Percentiles rank a stretch among this genome's conserved stretches.
These are phyloP conservation scores for Zeus faber DNA, from an alignment of 2,113 vertebrate genomes.

Conservation along the genomic window DNA sequence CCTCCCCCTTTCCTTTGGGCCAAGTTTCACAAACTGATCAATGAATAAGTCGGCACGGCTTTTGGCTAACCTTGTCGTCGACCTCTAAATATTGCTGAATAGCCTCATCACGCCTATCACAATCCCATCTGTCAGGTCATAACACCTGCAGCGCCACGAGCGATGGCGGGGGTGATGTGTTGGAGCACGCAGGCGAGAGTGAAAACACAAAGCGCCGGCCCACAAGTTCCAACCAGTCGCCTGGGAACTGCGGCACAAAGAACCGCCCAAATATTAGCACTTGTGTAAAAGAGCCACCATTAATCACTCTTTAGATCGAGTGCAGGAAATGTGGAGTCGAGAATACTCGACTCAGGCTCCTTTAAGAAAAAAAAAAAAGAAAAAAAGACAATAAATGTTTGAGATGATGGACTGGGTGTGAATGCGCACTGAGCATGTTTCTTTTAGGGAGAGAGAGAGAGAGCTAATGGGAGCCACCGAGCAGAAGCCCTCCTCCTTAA, in stretches of 20 bases:
- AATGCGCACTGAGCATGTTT: background rate
- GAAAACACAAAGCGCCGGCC: background rate
- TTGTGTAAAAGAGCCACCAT: background rate
- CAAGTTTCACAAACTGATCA: too few relatives aligned
- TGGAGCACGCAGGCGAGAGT: background rate
- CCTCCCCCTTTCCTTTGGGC: too few relatives aligned
- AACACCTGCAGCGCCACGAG: background rate
- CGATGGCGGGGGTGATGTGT: slow-evolving; percentile 12
- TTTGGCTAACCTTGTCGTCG: too few relatives aligned
- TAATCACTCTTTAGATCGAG: background rate
- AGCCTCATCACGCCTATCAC: too few relatives aligned
- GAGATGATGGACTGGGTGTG: background rate
- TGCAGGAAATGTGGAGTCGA: background rate
- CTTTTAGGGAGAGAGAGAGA: background rate
- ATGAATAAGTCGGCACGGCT: too few relatives aligned
- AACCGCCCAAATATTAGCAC: background rate
- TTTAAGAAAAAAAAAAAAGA: background rate
- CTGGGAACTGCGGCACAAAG: background rate
- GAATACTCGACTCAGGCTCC: background rate
- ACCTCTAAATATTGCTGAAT: too few relatives aligned
- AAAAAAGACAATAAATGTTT: background rate
- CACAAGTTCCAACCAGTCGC: slow-evolving; percentile 18
- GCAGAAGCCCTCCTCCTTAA: too few relatives aligned
- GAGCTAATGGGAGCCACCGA: background rate
- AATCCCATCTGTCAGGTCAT: background rate